Base-by-base conservation (phyloP, 2,113 vertebrate genomes). In the Hippolais icterina region DNA sequence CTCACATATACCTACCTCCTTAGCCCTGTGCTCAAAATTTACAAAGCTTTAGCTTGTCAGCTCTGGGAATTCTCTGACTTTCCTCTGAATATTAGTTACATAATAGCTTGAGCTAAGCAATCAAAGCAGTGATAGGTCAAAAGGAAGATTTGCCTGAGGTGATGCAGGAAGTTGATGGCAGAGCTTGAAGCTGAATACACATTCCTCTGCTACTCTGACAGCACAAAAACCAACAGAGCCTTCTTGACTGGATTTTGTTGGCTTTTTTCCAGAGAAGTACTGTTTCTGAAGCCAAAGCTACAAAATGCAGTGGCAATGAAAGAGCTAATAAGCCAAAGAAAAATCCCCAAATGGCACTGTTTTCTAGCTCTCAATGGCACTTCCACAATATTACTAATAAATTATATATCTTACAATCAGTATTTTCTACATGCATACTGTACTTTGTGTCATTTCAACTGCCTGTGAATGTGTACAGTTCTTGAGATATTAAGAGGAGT, bases 71-170 rank as follows among this genome's bases (percentile, higher is more conserved):
- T 94, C 93, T 88, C 59, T 0, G 10, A 88, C 72, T 89, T 96
- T 92, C 83, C 93, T 93, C 83, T 89, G 89, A 95, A 83, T 93
- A 94, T 95, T 95, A 93, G 93, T 97, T 97, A 96, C 86, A 96
- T 97, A 97, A 97, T 94, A 90, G 86, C 69, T 91, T 68, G 64
- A 96, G 93, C 91, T 91, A 89, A 94, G 83, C 89, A 95, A 97
- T 97, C 96, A 95, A 96, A 97, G 93, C 6, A 0, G 91, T 66
- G 83, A 92, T 93, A 97, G 94, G 96, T 96, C 95, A 96, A 92
- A 97, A 96, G 86, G 86, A 96, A 96, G 91, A 96, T 84, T 96
- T 95, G 96, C 96, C 94, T 81, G 94, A 93, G 94, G 96, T 96
- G 80, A 96, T 95, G 89, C 39, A 96, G 83, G 91, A 95, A 94